Conservation (phyloP, 2,797 vertebrate genomes). For the Mormyrops boulengeri region DNA sequence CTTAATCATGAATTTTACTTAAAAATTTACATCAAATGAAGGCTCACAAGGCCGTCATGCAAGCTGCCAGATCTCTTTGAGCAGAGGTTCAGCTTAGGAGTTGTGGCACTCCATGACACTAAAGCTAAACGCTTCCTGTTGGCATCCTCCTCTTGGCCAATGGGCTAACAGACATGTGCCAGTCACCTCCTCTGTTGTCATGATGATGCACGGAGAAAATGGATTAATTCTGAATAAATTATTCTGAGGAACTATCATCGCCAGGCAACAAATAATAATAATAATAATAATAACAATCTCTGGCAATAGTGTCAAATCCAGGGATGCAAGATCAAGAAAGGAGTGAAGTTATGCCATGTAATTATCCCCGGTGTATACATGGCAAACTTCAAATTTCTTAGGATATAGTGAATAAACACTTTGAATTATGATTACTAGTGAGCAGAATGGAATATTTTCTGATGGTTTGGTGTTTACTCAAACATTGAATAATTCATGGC, state of each 20-base stretch:
- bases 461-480: constrained; percentile 54
- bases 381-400: constrained; percentile 57
- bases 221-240: constrained; percentile 2
- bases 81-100: neutral
- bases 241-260: neutral
- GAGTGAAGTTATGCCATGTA: constrained; percentile 48
- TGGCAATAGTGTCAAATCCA: constrained; percentile 8
- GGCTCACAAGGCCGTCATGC: neutral
- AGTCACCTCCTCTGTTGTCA: constrained; percentile 8
- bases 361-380: constrained; percentile 58
- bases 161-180: neutral
- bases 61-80: neutral
- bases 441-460: constrained; percentile 48
- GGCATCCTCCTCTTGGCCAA: neutral
- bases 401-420: constrained; percentile 61
- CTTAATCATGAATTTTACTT: neutral
- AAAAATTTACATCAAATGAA: neutral
- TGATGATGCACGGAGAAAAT: neutral
- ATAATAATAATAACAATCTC: neutral
- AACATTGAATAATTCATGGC: constrained; percentile 66
- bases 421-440: constrained; percentile 62
- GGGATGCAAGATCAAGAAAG: constrained; percentile 45
- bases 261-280: neutral
- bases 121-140: neutral
- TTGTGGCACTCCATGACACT: neutral